Evolutionary conservation across 2,113 vertebrate species (phyloP).

Genomic region (Chrysochloris asiatica): DNA sequence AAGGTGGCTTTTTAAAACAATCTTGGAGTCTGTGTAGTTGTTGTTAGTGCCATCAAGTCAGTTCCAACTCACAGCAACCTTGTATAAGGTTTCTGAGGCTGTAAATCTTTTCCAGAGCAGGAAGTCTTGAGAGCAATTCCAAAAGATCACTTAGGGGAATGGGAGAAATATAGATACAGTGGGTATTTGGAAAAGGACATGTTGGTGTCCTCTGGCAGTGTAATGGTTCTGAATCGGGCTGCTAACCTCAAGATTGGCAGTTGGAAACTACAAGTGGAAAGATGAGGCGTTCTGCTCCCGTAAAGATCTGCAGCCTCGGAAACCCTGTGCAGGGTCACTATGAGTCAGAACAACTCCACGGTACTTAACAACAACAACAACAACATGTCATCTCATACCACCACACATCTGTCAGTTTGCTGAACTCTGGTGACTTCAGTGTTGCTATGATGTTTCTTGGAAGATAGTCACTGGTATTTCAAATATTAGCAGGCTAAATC

Average conservation of each 20-base stretch:
- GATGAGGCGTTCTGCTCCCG: no score
- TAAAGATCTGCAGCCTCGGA: no score
- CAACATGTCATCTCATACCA: not conserved
- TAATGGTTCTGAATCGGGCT: no score
- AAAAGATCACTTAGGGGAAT: not conserved
- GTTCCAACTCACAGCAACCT: no score
- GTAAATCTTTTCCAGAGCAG: not conserved
- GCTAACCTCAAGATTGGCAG: no score
- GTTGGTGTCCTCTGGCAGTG: slow-evolving; percentile 1
- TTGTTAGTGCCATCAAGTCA: no score
- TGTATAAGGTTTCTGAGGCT: no score
- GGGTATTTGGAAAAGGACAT: not conserved
- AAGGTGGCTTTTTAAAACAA: not conserved
- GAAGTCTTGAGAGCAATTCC: slow-evolving; percentile 24
- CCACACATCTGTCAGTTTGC: not conserved
- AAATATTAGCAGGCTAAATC: not conserved
- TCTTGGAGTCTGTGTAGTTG: no score
- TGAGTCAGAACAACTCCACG: no score
- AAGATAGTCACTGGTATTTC: not conserved
- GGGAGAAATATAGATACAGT: not conserved
- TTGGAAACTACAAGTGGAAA: no score
- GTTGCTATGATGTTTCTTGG: not conserved
- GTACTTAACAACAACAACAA: no score
- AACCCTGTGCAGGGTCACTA: no score
- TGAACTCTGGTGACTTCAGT: not conserved